A percentile compares a stretch with the other conserved stretches of the same genome.
phyloP scores from a whole-genome alignment of 2,888 invertebrate species.

The Dyspetes luteomarginatus region DNA sequence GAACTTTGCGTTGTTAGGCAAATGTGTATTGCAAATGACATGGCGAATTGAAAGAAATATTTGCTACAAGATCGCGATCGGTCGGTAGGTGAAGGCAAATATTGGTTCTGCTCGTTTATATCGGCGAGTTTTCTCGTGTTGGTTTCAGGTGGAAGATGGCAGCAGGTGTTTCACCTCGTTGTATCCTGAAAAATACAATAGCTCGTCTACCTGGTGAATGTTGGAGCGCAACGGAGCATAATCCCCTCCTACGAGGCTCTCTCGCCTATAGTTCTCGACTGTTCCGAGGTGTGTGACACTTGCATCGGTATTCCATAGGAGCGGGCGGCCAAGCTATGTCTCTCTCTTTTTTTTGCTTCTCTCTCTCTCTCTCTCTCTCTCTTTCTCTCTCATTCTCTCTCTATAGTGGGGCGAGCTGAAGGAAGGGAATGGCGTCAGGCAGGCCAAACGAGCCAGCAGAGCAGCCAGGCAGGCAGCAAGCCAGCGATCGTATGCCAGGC shows the following conservation, averaged over 20 bases:
- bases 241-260: slow-evolving; percentile 4
- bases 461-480: slow-evolving; percentile 28
- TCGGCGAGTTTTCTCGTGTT: neutral
- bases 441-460: slow-evolving; percentile 57
- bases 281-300: slow-evolving; percentile 47
- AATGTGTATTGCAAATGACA: no score
- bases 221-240: slow-evolving; percentile 6
- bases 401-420: slow-evolving; percentile 35
- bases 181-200: neutral
- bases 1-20: no score
- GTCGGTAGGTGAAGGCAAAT: neutral
- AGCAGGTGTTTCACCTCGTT: slow-evolving; percentile 36
- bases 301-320: slow-evolving; percentile 50
- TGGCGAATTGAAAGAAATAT: neutral
- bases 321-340: slow-evolving; percentile 26
- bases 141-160: slow-evolving; percentile 41
- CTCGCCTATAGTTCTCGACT: slow-evolving; percentile 23
- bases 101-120: neutral
- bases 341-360: neutral
- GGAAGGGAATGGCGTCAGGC: slow-evolving; percentile 74
- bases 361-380: slow-evolving; percentile 8
- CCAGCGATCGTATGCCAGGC: slow-evolving; percentile 44
- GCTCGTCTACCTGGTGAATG: slow-evolving; percentile 25
- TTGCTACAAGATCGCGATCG: neutral
- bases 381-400: neutral